Percentiles rank a stretch among this genome's conserved stretches.
phyloP scores from a whole-genome alignment of 2,888 invertebrate species.

The Drosophila kokeensis region DNA sequence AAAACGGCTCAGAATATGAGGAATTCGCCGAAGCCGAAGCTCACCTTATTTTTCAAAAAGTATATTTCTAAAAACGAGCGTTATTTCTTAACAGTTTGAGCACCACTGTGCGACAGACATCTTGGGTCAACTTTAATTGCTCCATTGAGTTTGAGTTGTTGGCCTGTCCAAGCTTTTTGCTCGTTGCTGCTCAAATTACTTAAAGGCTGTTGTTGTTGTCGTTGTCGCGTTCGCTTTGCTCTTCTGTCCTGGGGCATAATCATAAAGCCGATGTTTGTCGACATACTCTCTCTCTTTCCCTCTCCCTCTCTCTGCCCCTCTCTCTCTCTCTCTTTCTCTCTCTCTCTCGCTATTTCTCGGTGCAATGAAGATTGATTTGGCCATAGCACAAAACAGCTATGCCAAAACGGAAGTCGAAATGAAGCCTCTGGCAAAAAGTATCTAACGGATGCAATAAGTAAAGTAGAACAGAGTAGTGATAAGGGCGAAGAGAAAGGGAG shows the following conservation, averaged over 20 bases:
- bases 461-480: not conserved
- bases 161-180: slow-evolving; percentile 27
- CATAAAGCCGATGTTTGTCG: slow-evolving; percentile 48
- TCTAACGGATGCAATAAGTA: slow-evolving; percentile 50
- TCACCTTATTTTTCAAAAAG: not conserved
- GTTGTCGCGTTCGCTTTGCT: slow-evolving; percentile 10
- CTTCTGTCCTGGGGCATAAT: slow-evolving; percentile 36
- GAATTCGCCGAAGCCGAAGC: not conserved
- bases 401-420: slow-evolving; percentile 23
- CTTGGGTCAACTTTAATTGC: slow-evolving; percentile 78
- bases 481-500: not conserved
- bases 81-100: not conserved
- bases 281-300: slow-evolving; percentile 9
- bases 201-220: slow-evolving; percentile 21
- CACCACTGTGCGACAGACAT: slow-evolving; percentile 47
- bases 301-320: too few species aligned
- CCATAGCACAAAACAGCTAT: slow-evolving; percentile 1
- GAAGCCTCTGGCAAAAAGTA: slow-evolving; percentile 38
- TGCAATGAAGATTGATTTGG: slow-evolving; percentile 51
- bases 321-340: not conserved
- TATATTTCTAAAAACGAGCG: not conserved
- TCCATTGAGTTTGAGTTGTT: slow-evolving; percentile 33
- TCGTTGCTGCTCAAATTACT: slow-evolving; percentile 56
- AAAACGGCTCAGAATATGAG: not conserved
- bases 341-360: not conserved